phyloP scores from a whole-genome alignment of 2,113 vertebrate species.

The Vicugna pacos region DNA sequence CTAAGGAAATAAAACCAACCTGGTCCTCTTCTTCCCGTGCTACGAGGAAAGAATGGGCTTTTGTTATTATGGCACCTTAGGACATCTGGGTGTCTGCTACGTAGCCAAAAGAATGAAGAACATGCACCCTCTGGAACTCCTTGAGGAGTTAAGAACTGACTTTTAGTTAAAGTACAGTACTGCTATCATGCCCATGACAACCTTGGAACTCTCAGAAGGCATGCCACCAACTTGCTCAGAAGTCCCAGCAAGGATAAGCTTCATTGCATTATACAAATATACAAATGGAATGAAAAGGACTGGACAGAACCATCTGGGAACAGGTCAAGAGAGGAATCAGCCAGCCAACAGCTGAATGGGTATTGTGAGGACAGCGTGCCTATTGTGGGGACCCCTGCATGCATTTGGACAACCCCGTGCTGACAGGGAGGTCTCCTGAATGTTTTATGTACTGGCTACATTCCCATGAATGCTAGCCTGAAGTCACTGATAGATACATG shows the following conservation, averaged over 20 bases:
- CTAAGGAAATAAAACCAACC: conserved; percentile 64
- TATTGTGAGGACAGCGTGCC: conserved; percentile 51
- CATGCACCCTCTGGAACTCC: conserved; percentile 14
- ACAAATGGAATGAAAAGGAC: conserved; percentile 67
- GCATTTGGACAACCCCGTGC: conserved; percentile 29
- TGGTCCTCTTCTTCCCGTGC: background rate
- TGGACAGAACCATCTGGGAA: conserved; percentile 58
- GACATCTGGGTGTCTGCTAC: conserved; percentile 62
- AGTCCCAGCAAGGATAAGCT: conserved; percentile 61
- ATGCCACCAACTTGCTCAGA: conserved; percentile 62
- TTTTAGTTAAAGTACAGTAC: conserved; percentile 55
- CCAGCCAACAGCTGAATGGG: conserved; percentile 57
- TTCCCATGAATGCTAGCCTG: background rate
- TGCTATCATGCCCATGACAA: conserved; percentile 66
- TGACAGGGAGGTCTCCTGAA: conserved; percentile 44
- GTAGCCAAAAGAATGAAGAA: conserved; percentile 66
- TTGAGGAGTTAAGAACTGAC: conserved; percentile 19
- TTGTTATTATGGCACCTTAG: conserved; percentile 73
- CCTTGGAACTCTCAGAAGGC: conserved; percentile 68
- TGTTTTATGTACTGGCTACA: conserved; percentile 27
- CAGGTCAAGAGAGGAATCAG: conserved; percentile 67
- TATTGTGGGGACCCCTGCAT: background rate
- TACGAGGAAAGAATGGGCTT: conserved; percentile 36
- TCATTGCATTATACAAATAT: conserved; percentile 71
- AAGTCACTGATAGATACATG: background rate